Percentiles rank a stretch among this genome's conserved stretches.
Conservation (phyloP, 2,113 vertebrate species). For the Cisticola juncidis region DNA sequence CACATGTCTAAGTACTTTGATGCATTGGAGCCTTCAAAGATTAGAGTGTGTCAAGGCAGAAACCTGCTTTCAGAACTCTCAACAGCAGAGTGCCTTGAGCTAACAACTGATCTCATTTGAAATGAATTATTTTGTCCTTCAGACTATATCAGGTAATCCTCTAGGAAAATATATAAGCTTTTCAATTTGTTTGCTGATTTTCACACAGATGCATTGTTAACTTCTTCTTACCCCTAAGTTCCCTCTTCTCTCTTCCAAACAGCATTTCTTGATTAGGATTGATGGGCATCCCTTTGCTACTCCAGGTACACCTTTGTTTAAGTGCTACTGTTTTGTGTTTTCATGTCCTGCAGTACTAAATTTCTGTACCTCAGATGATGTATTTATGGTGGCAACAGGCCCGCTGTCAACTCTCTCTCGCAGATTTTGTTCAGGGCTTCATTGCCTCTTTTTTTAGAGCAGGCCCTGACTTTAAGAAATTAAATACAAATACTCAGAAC, state of each 20-base stretch:
- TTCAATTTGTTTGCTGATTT: neutral
- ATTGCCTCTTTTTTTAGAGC: neutral
- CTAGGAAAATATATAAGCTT: neutral
- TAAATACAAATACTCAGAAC: neutral
- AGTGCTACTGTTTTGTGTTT: fast-evolving
- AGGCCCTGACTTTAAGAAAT: neutral
- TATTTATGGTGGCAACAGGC: neutral
- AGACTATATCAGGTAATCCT: neutral
- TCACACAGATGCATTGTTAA: neutral
- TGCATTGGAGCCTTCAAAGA: neutral
- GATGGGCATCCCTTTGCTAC: neutral
- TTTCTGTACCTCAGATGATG: neutral
- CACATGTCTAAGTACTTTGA: neutral
- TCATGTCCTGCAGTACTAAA: neutral
- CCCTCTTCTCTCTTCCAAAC: neutral
- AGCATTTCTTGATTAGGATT: neutral
- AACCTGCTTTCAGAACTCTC: neutral
- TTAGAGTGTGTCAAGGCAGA: neutral
- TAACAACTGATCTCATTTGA: neutral
- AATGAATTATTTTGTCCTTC: neutral
- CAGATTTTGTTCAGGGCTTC: neutral
- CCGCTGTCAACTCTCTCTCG: neutral
- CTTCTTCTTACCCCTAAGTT: neutral
- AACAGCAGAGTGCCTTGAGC: neutral
- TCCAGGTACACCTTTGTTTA: neutral